Percentiles rank a stretch among this genome's conserved stretches.
Conservation (phyloP, 2,888 invertebrate species). For the Thecocarcelia acutangulata region DNA sequence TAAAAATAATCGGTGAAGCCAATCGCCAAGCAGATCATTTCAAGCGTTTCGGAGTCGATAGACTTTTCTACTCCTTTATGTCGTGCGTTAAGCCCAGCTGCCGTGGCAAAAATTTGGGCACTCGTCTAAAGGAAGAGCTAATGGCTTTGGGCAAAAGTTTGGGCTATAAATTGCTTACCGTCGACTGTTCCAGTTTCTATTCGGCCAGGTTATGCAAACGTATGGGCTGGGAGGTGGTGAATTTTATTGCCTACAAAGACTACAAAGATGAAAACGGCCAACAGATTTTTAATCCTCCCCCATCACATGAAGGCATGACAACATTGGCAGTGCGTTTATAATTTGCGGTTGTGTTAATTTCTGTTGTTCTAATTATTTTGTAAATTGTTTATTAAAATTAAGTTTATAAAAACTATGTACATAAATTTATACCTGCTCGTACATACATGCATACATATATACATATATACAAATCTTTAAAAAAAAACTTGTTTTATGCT, state of each 20-base stretch:
- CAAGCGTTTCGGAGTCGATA: conserved; percentile 59
- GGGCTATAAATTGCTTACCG: conserved; percentile 50
- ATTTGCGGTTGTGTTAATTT: too few relatives aligned
- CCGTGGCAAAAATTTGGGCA: conserved; percentile 48
- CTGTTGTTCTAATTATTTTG: too few relatives aligned
- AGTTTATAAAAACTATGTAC: too few relatives aligned
- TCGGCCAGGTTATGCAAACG: conserved; percentile 43
- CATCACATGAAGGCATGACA: conserved; percentile 45
- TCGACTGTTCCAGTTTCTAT: conserved; percentile 57
- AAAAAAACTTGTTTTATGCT: too few relatives aligned
- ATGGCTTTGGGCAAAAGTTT: conserved; percentile 47
- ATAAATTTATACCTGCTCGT: too few relatives aligned
- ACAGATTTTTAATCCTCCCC: conserved; percentile 42
- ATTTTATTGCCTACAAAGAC: conserved; percentile 44
- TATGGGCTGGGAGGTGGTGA: conserved; percentile 48
- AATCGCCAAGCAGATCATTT: conserved; percentile 48
- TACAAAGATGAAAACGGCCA: conserved; percentile 47
- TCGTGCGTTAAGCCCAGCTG: conserved; percentile 18
- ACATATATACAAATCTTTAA: too few relatives aligned
- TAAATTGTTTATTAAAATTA: background rate
- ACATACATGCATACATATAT: too few relatives aligned
- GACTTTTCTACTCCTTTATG: conserved; percentile 51
- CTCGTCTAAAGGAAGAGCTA: conserved; percentile 50
- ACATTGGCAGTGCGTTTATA: conserved; percentile 47
- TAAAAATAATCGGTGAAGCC: conserved; percentile 45